phyloP scores from a whole-genome alignment of 2,888 invertebrate genomes.

The Lasioglossum vierecki region DNA sequence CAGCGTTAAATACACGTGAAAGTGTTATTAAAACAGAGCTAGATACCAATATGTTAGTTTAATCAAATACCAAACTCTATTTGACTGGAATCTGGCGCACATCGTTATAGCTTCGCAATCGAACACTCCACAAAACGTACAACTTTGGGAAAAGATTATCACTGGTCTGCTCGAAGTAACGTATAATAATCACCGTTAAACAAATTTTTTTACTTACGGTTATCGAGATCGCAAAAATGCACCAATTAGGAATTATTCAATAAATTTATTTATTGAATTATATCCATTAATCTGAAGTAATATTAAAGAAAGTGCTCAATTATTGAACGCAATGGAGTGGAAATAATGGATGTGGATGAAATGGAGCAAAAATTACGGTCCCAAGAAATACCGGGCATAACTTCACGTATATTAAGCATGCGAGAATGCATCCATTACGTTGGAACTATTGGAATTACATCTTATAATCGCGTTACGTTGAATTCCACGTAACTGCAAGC shows the following conservation, averaged over 20 bases:
- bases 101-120: neutral
- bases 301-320: neutral
- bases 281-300: neutral
- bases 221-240: no score
- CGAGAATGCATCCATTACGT: neutral
- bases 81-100: neutral
- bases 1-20: neutral
- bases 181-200: neutral
- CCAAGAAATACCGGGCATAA: neutral
- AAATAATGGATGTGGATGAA: neutral
- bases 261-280: no score
- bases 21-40: neutral
- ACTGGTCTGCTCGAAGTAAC: neutral
- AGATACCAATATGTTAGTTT: neutral
- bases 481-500: neutral
- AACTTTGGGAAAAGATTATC: neutral
- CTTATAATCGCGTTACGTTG: neutral
- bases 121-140: neutral
- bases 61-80: neutral
- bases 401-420: neutral
- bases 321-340: neutral
- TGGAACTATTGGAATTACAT: neutral
- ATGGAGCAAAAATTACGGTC: neutral
- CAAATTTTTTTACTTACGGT: no score
- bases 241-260: no score